Evolutionary conservation across 2,888 invertebrate species (phyloP).

Genomic region (Zaprionus obscuricornis): DNA sequence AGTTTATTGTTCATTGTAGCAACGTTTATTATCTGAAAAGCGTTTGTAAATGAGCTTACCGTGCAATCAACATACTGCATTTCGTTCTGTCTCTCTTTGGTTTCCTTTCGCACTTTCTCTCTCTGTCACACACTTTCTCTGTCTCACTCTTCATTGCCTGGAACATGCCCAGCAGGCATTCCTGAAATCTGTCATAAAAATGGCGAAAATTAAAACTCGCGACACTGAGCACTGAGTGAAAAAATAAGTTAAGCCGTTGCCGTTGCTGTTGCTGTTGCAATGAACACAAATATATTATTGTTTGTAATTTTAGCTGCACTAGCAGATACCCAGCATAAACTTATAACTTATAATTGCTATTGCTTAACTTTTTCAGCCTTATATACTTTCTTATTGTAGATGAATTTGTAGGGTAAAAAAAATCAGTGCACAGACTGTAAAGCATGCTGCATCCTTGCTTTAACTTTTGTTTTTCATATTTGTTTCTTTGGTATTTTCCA

Average conservation of each 20-base stretch:
- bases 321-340: too few relatives aligned
- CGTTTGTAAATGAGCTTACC: constrained; percentile 69
- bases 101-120: too few relatives aligned
- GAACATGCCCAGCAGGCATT: constrained; percentile 10
- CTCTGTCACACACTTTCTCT: too few relatives aligned
- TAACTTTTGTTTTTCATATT: constrained; percentile 20
- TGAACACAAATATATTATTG: too few relatives aligned
- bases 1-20: constrained; percentile 20
- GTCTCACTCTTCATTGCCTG: constrained; percentile 19
- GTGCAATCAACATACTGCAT: constrained; percentile 62
- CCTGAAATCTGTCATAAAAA: constrained; percentile 49
- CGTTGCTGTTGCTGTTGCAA: constrained; percentile 19
- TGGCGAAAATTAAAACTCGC: constrained; percentile 44
- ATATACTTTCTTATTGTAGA: too few relatives aligned
- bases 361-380: too few relatives aligned
- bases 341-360: too few relatives aligned
- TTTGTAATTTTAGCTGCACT: constrained; percentile 22
- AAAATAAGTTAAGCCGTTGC: constrained; percentile 49
- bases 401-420: too few relatives aligned
- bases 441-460: constrained; percentile 2
- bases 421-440: constrained; percentile 18
- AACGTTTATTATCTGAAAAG: constrained; percentile 57
- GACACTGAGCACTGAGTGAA: constrained; percentile 30
- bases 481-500: constrained; percentile 33
- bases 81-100: too few relatives aligned